Base-by-base conservation (phyloP, 2,888 invertebrate genomes). In the Epiblema foenella region DNA sequence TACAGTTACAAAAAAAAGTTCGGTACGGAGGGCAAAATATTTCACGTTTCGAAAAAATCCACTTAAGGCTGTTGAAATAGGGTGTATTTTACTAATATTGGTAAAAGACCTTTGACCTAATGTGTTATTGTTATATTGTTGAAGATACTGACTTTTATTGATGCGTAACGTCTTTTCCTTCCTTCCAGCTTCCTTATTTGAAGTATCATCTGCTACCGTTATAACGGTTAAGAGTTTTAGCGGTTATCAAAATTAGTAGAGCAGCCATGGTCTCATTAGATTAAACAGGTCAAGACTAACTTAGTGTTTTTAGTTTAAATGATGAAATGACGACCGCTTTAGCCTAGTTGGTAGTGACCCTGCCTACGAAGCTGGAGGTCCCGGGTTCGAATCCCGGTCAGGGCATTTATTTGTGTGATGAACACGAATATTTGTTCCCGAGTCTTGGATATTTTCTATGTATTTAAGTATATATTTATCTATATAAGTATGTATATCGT, bases 41-140 rank as follows among this genome's bases (percentile, higher is more conserved):
- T 24, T 24, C 12, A 57, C 17, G 24, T 10, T 9, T 58, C 17
- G 2, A 58, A 42, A 18, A 8, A 46, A 29, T 57, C 29, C n/a
- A 29, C 24, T 46, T n/a, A n/a, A 57, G 29, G 42, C 1, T 0
- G 39, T 57, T 57, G 17, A 1, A 46, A 18, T 66, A 57, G 42
- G 46, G 46, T 46, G 29, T 11, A 66, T 5, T 18, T 2, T 66
- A 2, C 46, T 17, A 46, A 18, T 24, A 57, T 12, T 8, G 42
- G 24, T 56, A 17, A n/a, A 20, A 46, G 65, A 66, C 42, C 65
- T 66, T 62, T 71, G 71, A 71, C 71, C 71, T 67, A 57, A 59
- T 65, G 56, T 60, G 29, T 46, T 39, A 54, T 54, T 64, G 52
- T 54, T 64, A 52, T 18, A 52, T 54, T 62, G 49, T 49, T 37